Conservation (phyloP, 2,888 invertebrate genomes). For the Oxyteleia sp. region DNA sequence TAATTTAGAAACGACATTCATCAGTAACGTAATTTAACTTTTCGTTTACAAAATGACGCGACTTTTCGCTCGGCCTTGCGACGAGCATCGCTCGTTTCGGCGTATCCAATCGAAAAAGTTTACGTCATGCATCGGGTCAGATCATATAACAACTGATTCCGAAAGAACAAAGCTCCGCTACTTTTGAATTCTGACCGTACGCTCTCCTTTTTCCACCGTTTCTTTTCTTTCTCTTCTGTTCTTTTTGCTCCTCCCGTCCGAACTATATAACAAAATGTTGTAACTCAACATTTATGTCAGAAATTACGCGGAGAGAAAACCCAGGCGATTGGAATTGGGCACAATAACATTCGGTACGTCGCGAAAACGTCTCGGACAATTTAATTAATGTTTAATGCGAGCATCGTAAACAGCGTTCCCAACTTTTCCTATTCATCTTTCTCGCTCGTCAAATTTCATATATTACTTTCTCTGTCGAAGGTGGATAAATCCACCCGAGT, state of each 20-base stretch:
- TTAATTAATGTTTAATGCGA: conserved; percentile 32
- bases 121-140: conserved; percentile 35
- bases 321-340: conserved; percentile 20
- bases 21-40: conserved; percentile 15
- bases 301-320: conserved; percentile 25
- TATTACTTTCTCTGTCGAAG: too few relatives aligned
- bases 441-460: too few relatives aligned
- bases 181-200: conserved; percentile 42
- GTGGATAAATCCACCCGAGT: too few relatives aligned
- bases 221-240: neutral
- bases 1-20: conserved; percentile 7
- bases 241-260: conserved; percentile 1
- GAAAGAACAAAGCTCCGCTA: conserved; percentile 50
- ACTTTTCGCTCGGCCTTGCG: neutral
- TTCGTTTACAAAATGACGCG: conserved; percentile 10
- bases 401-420: too few relatives aligned
- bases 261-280: conserved; percentile 48
- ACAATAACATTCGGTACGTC: too few relatives aligned
- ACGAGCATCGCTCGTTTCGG: too few relatives aligned
- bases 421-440: too few relatives aligned
- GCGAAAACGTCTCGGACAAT: conserved; percentile 15
- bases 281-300: conserved; percentile 35
- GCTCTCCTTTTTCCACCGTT: conserved; percentile 1
- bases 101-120: conserved; percentile 39
- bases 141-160: conserved; percentile 52